Evolutionary conservation across 2,113 vertebrate genomes (phyloP).

Genomic region (Mirounga angustirostris): DNA sequence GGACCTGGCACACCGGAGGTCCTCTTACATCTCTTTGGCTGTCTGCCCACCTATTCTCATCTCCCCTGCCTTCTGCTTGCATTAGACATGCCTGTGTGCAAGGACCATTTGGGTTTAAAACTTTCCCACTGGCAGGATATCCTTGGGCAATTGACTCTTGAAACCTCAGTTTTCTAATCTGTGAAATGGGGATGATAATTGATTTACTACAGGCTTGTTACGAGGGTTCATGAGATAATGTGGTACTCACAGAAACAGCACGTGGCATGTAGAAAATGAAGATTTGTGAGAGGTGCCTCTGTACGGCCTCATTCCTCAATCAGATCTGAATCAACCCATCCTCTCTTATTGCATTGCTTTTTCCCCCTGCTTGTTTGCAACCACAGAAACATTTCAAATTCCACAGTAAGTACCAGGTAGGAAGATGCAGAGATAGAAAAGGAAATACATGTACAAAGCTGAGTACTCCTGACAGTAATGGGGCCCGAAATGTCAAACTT

Average conservation of each 20-base stretch:
- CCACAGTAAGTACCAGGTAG: not conserved
- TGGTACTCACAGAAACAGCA: not conserved
- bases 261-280: not conserved
- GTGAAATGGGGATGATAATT: not conserved
- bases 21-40: not conserved
- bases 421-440: conserved; percentile 26
- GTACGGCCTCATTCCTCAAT: not conserved
- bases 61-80: no score
- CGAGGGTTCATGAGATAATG: not conserved
- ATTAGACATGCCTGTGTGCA: not conserved
- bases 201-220: not conserved
- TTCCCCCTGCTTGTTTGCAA: not conserved
- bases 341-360: not conserved
- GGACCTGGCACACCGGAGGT: not conserved
- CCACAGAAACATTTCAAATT: conserved; percentile 25
- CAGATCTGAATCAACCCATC: not conserved
- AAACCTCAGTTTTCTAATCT: conserved; percentile 35
- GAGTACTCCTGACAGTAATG: not conserved
- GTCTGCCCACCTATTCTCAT: not conserved
- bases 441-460: not conserved
- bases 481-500: not conserved
- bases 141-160: not conserved
- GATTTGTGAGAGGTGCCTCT: not conserved
- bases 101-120: not conserved
- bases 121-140: not conserved